phyloP scores from a whole-genome alignment of 2,797 vertebrate genomes.

The Sebastes minor region DNA sequence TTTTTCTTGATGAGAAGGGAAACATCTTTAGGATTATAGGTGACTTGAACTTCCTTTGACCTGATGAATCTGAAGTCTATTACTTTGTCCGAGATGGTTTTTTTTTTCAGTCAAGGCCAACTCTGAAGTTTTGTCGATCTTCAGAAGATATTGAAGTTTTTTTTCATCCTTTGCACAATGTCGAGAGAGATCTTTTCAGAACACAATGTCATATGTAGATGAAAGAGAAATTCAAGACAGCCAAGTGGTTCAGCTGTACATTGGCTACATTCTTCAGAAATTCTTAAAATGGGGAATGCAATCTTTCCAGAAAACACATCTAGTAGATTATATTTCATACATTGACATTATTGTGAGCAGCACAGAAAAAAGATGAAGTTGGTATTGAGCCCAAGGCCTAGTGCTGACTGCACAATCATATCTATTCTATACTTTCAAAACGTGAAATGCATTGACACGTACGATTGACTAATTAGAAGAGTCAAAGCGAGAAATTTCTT shows the following conservation, averaged over 20 bases:
- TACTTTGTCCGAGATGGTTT: neutral
- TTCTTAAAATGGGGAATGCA: neutral
- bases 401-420: neutral
- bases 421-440: neutral
- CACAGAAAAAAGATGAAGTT: neutral
- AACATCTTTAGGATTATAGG: conserved; percentile 1
- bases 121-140: neutral
- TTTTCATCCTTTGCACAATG: neutral
- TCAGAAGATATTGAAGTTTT: neutral
- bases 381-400: neutral
- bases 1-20: conserved; percentile 23
- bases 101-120: neutral
- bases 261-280: neutral
- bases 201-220: neutral
- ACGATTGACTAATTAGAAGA: neutral
- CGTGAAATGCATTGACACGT: neutral
- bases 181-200: neutral
- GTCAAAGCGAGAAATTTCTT: neutral
- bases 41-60: conserved; percentile 25
- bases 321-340: conserved; percentile 4
- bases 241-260: neutral
- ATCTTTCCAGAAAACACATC: conserved; percentile 6
- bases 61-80: conserved; percentile 7
- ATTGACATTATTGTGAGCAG: conserved; percentile 9
- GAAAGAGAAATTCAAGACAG: neutral